These are phyloP conservation scores for Hepsetus odoe DNA, from an alignment of 2,113 vertebrate genomes.

Conservation along the genomic window DNA sequence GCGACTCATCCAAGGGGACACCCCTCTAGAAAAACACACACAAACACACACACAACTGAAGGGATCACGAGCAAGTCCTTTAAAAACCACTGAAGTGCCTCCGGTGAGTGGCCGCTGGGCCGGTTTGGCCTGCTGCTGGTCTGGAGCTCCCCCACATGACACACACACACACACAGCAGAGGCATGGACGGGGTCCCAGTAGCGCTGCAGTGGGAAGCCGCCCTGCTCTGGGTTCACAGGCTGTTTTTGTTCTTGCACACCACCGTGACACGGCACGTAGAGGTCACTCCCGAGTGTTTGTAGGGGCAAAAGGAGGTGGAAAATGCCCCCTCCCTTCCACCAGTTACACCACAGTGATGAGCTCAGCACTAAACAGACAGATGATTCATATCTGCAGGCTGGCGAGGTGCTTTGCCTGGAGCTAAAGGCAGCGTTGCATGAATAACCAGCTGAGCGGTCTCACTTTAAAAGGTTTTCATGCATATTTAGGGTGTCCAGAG, in stretches of 20 bases:
- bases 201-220: constrained; percentile 43
- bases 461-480: constrained; percentile 9
- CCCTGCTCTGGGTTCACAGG: constrained; percentile 44
- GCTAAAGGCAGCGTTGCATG: background rate
- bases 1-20: constrained; percentile 22
- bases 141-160: too few species aligned
- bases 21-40: background rate
- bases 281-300: constrained; percentile 49
- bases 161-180: constrained; percentile 20
- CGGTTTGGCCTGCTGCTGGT: background rate
- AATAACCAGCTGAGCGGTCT: constrained; percentile 17
- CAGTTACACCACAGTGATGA: constrained; percentile 9
- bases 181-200: constrained; percentile 35
- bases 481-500: constrained; percentile 19
- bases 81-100: constrained; percentile 4
- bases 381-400: constrained; percentile 41
- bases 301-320: constrained; percentile 24
- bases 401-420: constrained; percentile 6
- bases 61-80: background rate
- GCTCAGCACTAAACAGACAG: constrained; percentile 43
- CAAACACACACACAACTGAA: constrained; percentile 15
- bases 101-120: constrained; percentile 1
- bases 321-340: background rate
- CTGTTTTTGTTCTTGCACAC: constrained; percentile 39
- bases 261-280: constrained; percentile 26